Base-by-base conservation (phyloP, 1,140 invertebrate genomes). In the Polypedilum vanderplanki region DNA sequence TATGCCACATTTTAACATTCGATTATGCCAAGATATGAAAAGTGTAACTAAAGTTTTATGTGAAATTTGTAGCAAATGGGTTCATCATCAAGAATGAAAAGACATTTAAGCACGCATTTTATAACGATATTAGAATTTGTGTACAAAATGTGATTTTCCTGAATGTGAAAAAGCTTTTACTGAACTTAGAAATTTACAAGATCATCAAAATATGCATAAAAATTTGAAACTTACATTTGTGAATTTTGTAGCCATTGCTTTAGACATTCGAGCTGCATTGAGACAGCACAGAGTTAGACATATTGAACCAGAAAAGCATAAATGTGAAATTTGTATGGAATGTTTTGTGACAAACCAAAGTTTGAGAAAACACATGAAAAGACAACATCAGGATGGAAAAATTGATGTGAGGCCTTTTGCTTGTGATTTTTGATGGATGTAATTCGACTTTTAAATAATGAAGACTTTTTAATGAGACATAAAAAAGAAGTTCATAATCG, bases 121-220 rank as follows among this genome's bases (percentile, higher is more conserved):
- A n/a, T n/a, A 57, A 12, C 1, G 46, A 57, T 12, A 4, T 1
- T 15, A 57, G 15, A n/a, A 4, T 12, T 12, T 1, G 7, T 3
- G n/a, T 15, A 15, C 10, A 57, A 57, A n/a, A 57, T 57, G 46
- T 15, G 46, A 57, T 1, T 15, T n/a, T 57, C 46, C 46, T n/a
- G 46, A n/a, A 12, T 57, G 46, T 57, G 9, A 15, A 15, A 57
- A 57, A n/a, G 12, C 46, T n/a, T 57, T 57, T 57, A 57, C 46
- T 12, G 46, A 57, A 15, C 8, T 20, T 5, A 18, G 65, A 8
- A 22, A 22, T 8, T 18, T 70, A 7, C 17, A 18, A 20, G 65
- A 70, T 70, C 65, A 70, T 70, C 65, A 70, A 22, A 70, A 70
- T 22, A 70, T 70, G 17, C 65, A 70, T 10, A 70, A 22, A 7